Percentiles rank a stretch among this genome's conserved stretches.
These are phyloP conservation scores for Chalcosyrphus nemorum DNA, from an alignment of 2,888 invertebrate species.

Conservation along the genomic window DNA sequence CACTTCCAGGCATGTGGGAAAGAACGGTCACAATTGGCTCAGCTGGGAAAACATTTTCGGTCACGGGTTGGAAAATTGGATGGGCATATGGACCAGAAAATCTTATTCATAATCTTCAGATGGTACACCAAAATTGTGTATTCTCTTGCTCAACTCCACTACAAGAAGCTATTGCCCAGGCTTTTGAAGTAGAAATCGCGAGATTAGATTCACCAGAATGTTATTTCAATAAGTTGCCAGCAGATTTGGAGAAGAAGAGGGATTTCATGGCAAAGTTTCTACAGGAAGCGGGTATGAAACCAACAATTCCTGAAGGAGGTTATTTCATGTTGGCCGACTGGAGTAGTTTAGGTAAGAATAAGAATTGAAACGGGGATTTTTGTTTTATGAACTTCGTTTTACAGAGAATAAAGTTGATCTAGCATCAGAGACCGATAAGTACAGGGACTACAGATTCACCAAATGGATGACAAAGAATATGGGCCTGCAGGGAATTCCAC, in stretches of 20 bases:
- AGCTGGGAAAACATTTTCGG: constrained; percentile 98
- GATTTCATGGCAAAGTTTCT: constrained; percentile 90
- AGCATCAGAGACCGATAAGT: constrained; percentile 86
- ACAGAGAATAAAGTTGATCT: constrained; percentile 87
- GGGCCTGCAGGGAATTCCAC: constrained; percentile 96
- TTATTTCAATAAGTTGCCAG: constrained; percentile 90
- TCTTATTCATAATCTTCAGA: constrained; percentile 90
- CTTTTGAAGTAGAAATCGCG: constrained; percentile 92
- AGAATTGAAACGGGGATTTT: background rate
- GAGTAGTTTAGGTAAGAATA: constrained; percentile 86
- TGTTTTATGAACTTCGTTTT: constrained; percentile 68
- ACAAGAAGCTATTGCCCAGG: constrained; percentile 95
- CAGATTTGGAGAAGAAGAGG: constrained; percentile 89
- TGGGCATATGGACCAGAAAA: constrained; percentile 96
- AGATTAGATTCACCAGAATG: constrained; percentile 89
- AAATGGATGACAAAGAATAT: constrained; percentile 97
- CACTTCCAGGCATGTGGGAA: constrained; percentile 98
- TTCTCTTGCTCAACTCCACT: constrained; percentile 95
- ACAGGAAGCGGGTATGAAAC: constrained; percentile 91
- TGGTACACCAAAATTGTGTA: constrained; percentile 96
- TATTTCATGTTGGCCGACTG: constrained; percentile 99
- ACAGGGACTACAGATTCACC: constrained; percentile 95
- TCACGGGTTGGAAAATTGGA: constrained; percentile 98
- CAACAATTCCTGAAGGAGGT: constrained; percentile 97
- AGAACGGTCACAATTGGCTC: constrained; percentile 98